phyloP scores from a whole-genome alignment of 2,113 vertebrate genomes.

The Bostrychus sinensis region DNA sequence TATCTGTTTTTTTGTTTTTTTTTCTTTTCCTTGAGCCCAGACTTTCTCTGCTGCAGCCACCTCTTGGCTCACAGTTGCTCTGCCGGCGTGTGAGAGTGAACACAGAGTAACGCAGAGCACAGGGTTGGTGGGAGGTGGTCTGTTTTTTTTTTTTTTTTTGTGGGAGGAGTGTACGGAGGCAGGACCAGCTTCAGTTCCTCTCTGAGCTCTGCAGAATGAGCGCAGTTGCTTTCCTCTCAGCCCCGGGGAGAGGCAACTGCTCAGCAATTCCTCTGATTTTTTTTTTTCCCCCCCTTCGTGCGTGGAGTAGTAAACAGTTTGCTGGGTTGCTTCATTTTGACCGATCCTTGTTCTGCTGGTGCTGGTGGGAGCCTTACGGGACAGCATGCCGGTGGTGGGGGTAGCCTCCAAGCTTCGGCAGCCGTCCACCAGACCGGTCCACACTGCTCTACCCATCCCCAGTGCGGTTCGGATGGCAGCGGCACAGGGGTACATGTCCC shows the following conservation, averaged over 20 bases:
- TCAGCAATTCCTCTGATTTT: constrained; percentile 13
- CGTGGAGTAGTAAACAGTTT: constrained; percentile 32
- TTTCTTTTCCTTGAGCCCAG: too few species aligned
- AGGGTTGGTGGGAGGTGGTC: constrained; percentile 65
- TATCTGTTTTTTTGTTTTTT: too few species aligned
- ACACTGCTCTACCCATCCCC: constrained; percentile 89
- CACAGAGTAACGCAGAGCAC: constrained; percentile 34
- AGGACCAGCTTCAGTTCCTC: constrained; percentile 71
- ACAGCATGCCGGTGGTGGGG: constrained; percentile 93
- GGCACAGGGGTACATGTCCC: constrained; percentile 79
- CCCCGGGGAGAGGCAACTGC: constrained; percentile 63
- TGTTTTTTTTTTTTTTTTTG: too few species aligned
- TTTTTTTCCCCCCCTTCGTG: constrained; percentile 20
- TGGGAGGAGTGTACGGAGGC: constrained; percentile 75
- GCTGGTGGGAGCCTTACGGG: constrained; percentile 24
- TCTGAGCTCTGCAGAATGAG: constrained; percentile 76
- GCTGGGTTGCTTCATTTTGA: too few species aligned
- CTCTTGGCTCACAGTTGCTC: constrained; percentile 13
- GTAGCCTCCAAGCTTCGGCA: constrained; percentile 93
- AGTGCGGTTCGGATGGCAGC: constrained; percentile 77
- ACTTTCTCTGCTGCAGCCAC: neutral
- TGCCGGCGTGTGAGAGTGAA: constrained; percentile 50
- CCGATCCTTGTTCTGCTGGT: constrained; percentile 20
- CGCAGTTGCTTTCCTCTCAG: constrained; percentile 67
- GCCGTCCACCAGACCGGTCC: constrained; percentile 88